Evolutionary conservation across 2,888 invertebrate genomes (phyloP).

Genomic region (Nephrocerus scutellatus): DNA sequence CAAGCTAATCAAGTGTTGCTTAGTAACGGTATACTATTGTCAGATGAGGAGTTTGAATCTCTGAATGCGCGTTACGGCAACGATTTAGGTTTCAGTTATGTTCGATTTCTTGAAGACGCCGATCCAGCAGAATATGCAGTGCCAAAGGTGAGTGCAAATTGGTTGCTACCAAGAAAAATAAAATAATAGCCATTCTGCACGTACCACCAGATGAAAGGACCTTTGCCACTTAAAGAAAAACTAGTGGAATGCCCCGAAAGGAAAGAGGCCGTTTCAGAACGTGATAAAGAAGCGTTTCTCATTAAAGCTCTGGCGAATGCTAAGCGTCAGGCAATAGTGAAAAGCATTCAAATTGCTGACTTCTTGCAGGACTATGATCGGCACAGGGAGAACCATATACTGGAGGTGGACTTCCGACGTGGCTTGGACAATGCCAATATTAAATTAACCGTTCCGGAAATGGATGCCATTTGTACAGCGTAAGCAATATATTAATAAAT

Average conservation of each 20-base stretch:
- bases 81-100: constrained; percentile 69
- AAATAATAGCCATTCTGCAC: neutral
- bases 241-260: constrained; percentile 39
- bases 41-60: constrained; percentile 60
- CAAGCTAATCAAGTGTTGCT: constrained; percentile 66
- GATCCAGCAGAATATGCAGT: constrained; percentile 43
- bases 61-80: constrained; percentile 65
- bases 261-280: constrained; percentile 51
- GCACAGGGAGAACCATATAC: constrained; percentile 57
- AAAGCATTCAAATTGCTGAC: constrained; percentile 58
- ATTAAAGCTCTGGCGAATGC: constrained; percentile 66
- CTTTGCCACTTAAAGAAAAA: constrained; percentile 12
- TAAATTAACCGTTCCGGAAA: constrained; percentile 59
- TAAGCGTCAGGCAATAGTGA: constrained; percentile 63
- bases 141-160: constrained; percentile 33
- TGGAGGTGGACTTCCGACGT: constrained; percentile 62
- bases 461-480: constrained; percentile 65
- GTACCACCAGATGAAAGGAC: constrained; percentile 15
- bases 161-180: constrained; percentile 23
- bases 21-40: constrained; percentile 59
- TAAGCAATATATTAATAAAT: constrained; percentile 44
- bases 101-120: constrained; percentile 59
- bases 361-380: constrained; percentile 63
- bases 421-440: constrained; percentile 62
- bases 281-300: constrained; percentile 51